Percentiles rank a stretch among this genome's conserved stretches.
phyloP scores from a whole-genome alignment of 1,140 invertebrate species.

The Psix sp. region DNA sequence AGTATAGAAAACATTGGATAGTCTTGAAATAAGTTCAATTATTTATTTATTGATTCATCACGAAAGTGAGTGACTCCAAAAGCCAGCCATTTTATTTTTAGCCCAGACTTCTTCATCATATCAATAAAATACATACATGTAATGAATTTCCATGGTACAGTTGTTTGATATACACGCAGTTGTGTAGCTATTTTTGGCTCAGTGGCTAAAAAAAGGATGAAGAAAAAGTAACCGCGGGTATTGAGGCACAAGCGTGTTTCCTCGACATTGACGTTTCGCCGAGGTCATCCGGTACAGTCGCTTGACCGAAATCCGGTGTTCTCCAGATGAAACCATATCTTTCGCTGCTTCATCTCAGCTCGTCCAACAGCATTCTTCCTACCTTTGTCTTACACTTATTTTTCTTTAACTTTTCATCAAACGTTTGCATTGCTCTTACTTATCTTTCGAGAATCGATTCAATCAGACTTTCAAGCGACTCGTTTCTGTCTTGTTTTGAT shows the following conservation, averaged over 20 bases:
- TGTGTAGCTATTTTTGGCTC: too few relatives aligned
- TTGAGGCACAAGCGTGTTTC: constrained; percentile 5
- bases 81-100: too few relatives aligned
- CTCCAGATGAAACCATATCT: constrained; percentile 51
- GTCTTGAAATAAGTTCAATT: too few relatives aligned
- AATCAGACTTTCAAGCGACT: not conserved
- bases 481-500: not conserved
- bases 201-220: constrained; percentile 5
- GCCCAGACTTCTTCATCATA: too few relatives aligned
- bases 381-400: constrained; percentile 59
- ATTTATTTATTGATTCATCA: too few relatives aligned
- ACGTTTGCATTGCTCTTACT: constrained; percentile 3
- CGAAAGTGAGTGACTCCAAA: too few relatives aligned
- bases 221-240: not conserved
- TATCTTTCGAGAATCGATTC: not conserved
- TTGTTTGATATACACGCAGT: too few relatives aligned
- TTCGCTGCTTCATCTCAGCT: constrained; percentile 50
- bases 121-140: too few relatives aligned
- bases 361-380: constrained; percentile 65
- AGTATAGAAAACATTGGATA: too few relatives aligned
- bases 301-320: constrained; percentile 63
- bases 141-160: too few relatives aligned
- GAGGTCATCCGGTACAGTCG: constrained; percentile 65
- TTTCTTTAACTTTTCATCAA: constrained; percentile 51
- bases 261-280: constrained; percentile 45